Percentiles rank a stretch among this genome's conserved stretches.
Evolutionary conservation across 2,797 vertebrate species (phyloP).

Genomic region (Neostethus bicornis): DNA sequence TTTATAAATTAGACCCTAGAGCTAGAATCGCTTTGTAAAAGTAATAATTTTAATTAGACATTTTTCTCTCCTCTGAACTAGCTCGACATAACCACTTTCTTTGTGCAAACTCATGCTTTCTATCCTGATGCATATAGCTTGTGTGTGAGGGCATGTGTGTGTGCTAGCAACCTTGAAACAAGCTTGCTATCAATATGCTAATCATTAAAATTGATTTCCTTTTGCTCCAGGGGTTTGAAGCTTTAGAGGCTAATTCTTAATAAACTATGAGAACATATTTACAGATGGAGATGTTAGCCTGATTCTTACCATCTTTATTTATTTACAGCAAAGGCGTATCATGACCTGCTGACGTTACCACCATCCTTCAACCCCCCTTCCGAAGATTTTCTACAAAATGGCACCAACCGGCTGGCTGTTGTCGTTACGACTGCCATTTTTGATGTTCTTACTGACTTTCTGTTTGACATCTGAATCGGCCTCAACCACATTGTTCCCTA

Average conservation of each 20-base stretch:
- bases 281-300: not conserved
- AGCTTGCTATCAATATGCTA: not conserved
- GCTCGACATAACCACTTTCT: not conserved
- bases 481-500: conserved; percentile 69
- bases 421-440: conserved; percentile 20
- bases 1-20: not conserved
- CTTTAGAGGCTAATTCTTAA: conserved; percentile 20
- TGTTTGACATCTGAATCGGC: conserved; percentile 38
- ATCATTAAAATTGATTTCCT: conserved; percentile 10
- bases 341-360: conserved; percentile 63
- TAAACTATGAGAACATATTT: conserved; percentile 3
- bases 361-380: not conserved
- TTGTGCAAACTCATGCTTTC: not conserved
- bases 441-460: conserved; percentile 33
- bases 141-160: not conserved
- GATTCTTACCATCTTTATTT: not conserved
- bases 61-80: not conserved
- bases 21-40: not conserved
- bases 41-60: not conserved
- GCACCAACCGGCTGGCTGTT: conserved; percentile 17
- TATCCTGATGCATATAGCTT: not conserved
- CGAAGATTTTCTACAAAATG: conserved; percentile 42
- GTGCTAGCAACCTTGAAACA: not conserved
- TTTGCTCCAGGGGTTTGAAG: not conserved
- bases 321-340: conserved; percentile 22